Evolutionary conservation across 2,888 invertebrate genomes (phyloP), one percentile per base, ranked within the genome.

Genomic region (Papilio elwesi): DNA sequence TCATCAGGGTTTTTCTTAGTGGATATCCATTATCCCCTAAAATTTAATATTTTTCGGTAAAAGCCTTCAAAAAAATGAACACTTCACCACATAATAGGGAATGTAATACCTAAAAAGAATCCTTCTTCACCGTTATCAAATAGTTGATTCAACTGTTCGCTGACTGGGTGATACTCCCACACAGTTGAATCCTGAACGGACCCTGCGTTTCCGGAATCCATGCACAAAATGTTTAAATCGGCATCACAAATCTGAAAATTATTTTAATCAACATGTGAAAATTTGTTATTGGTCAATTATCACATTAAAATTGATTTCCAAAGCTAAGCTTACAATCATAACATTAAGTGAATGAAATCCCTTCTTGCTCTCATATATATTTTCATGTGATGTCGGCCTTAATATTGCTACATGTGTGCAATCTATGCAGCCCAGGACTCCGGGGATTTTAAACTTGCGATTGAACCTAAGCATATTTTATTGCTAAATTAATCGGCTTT

Each of bases 401-500:
- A 49, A 13, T 36, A 67, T 72, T 47, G 72, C 69, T 11, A 74
- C 62, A 48, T 68, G 70, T 15, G 74, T 74, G 26, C 74, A 16
- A 53, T 74, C 74, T 47, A 74, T 70, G 47, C 74, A 74, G 8
- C 70, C 70, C 7, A 74, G n/a, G 12, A 70, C 67, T 9, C 67
- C 67, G 7, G 74, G 68, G 10, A 70, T 65, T 6, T 26, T 26
- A 53, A 73, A 74, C 57, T 69, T 68, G 43, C 38, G 16, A 55
- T 55, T 63, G 48, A 67, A 71, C 53, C 65, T 71, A 48, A 43
- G 65, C 67, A 63, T 47, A 47, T 59, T 59, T 36, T 26, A 11
- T 13, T 59, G 51, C 79, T 77, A 65, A 77, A 76, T 62, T 78
- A 70, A 47, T 74, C 78, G 0, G 51, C 38, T 6, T 78, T 15